Evolutionary conservation across 2,113 vertebrate genomes (phyloP).

Genomic region (pig (Sus scrofa)): T2T-Sscrofa CM000819.6:133284501-133285000

Average conservation of each 20-base stretch:
- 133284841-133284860: background rate
- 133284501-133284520: background rate
- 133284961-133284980: background rate
- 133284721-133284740: background rate
- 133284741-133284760: background rate
- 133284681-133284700: background rate
- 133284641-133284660: background rate
- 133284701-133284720: background rate
- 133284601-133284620: background rate
- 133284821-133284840: background rate
- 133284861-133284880: background rate
- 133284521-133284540: background rate
- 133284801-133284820: background rate
- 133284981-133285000: background rate
- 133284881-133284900: background rate
- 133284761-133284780: accelerated
- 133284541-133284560: background rate
- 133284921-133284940: background rate
- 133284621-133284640: background rate
- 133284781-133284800: background rate
- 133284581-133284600: background rate
- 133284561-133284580: background rate
- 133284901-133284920: background rate
- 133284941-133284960: background rate
- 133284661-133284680: background rate